These are phyloP conservation scores for Telenomus remus DNA, from an alignment of 1,140 invertebrate species.

Conservation along the genomic window DNA sequence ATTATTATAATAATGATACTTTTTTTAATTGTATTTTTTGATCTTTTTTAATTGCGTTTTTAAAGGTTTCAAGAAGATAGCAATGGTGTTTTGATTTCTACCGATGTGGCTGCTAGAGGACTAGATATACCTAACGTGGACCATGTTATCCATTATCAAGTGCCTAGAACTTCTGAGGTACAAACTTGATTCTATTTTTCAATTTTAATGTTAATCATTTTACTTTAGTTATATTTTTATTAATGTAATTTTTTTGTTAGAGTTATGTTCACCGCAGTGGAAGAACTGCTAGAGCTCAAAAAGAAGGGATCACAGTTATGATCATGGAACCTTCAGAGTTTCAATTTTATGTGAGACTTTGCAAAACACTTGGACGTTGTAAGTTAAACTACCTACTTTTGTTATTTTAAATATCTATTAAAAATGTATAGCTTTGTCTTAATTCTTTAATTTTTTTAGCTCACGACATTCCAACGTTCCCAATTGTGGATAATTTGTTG, in stretches of 20 bases:
- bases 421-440: background rate
- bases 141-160: conserved; percentile 98
- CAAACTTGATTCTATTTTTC: conserved; percentile 25
- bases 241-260: conserved; percentile 68
- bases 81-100: conserved; percentile 91
- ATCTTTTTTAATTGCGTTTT: background rate
- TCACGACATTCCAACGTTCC: conserved; percentile 88
- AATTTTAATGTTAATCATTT: conserved; percentile 13
- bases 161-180: conserved; percentile 94
- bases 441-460: conserved; percentile 75
- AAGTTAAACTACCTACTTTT: conserved; percentile 62
- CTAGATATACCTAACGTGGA: conserved; percentile 96
- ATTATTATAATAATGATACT: background rate
- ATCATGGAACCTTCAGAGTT: conserved; percentile 93
- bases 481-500: conserved; percentile 83
- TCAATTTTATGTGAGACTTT: conserved; percentile 86
- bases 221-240: conserved; percentile 10
- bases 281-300: conserved; percentile 91
- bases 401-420: background rate
- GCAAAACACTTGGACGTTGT: conserved; percentile 89
- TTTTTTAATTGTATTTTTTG: conserved; percentile 6
- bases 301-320: conserved; percentile 92
- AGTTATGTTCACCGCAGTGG: conserved; percentile 98
- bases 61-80: conserved; percentile 85
- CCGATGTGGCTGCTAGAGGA: conserved; percentile 97